Conservation (phyloP, 2,113 vertebrate species). For the Larimichthys crocea region DNA sequence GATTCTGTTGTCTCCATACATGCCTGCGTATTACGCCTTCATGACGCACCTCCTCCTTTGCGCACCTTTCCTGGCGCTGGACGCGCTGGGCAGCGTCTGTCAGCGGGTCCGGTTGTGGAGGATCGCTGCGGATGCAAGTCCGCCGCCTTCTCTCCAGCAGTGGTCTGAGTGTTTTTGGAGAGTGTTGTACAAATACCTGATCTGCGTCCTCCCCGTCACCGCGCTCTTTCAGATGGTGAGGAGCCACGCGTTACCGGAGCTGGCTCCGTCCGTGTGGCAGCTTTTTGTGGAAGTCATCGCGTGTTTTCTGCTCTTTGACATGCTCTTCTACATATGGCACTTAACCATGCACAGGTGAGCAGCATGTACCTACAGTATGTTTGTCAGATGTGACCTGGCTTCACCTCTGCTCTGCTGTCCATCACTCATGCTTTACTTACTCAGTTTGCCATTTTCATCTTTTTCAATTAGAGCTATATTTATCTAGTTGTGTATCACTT, state of each 20-base stretch:
- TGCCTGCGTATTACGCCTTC: conserved; percentile 71
- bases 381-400: too few species aligned
- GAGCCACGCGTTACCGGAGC: conserved; percentile 30
- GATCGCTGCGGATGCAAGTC: conserved; percentile 44
- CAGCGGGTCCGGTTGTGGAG: conserved; percentile 66
- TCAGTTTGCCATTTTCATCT: too few species aligned
- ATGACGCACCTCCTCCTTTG: conserved; percentile 75
- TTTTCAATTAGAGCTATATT: too few species aligned
- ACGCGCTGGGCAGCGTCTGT: conserved; percentile 61
- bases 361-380: not conserved
- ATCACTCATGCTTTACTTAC: too few species aligned
- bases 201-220: conserved; percentile 68
- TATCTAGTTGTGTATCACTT: too few species aligned
- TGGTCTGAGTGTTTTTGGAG: conserved; percentile 73
- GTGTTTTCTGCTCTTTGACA: conserved; percentile 82
- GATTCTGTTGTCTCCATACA: conserved; percentile 60
- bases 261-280: conserved; percentile 71
- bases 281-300: conserved; percentile 69
- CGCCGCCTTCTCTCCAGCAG: conserved; percentile 14
- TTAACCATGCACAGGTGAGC: conserved; percentile 80
- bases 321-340: conserved; percentile 79
- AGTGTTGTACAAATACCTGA: conserved; percentile 67
- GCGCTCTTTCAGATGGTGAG: conserved; percentile 59
- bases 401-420: too few species aligned
- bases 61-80: conserved; percentile 77